Base-by-base conservation (phyloP, 2,888 invertebrate species). In the Eustalomyia histrio region DNA sequence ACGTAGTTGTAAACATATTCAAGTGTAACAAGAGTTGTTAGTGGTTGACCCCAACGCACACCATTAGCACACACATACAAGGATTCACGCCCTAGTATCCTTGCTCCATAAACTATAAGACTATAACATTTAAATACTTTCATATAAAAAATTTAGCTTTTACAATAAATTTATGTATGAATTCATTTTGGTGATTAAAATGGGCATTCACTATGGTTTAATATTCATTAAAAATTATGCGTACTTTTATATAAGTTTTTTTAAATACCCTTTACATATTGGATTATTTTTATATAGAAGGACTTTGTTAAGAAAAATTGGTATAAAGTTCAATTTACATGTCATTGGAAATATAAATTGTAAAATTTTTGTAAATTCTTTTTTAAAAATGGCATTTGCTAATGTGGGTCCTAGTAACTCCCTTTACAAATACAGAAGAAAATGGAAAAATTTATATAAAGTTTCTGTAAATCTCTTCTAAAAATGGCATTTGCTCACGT, bases 11-110 rank as follows among this genome's bases (percentile, higher is more conserved):
- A 79, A 79, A 79, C 78, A 79, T 65, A 78, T 64, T 78, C 76
- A 78, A 78, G 78, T 79, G 78, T 79, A 73, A 79, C 72, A 72
- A 67, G 80, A 71, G 78, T 81, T 75, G 74, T 81, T 78, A 75
- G 81, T 53, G 81, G 81, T 81, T 81, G 81, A 81, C 81, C 75
- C 57, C 71, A 75, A 76, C 76, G 69, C 63, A 76, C 76, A 24
- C 71, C 61, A 63, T 50, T 67, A 55, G 60, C 35, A 68, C 55
- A 65, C 43, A 43, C 21, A 18, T 1, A 33, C 24, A 57, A 50
- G 16, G 21, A 73, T 58, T 58, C 61, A 81, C 81, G 78, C 81
- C 74, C 74, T 76, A 67, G 60, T 81, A 78, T 78, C 81, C 78
- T 78, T 78, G 81, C 65, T 47, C 78, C 50, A 81, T 65, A 78